A percentile compares a stretch with the other conserved stretches of the same genome.
Evolutionary conservation across 2,888 invertebrate species (phyloP).

Genomic region (Drosophila kambysellisi): DNA sequence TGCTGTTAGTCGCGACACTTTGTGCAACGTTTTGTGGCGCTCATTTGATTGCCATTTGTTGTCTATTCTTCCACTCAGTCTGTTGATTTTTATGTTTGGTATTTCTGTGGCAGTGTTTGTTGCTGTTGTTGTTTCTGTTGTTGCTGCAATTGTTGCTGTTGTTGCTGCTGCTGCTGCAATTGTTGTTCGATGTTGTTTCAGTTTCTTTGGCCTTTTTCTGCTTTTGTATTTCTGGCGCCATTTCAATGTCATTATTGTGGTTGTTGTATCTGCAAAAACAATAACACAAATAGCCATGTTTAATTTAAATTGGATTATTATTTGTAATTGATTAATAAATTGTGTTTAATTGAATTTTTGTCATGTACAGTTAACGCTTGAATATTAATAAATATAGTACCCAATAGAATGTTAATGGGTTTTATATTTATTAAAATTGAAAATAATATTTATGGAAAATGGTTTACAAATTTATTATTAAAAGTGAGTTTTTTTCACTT

Average conservation of each 20-base stretch:
- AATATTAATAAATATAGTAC: background rate
- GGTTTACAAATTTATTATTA: background rate
- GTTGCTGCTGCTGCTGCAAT: slow-evolving; percentile 53
- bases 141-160: slow-evolving; percentile 51
- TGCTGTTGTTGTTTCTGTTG: slow-evolving; percentile 33
- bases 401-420: background rate
- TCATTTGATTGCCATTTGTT: slow-evolving; percentile 67
- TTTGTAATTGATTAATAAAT: background rate
- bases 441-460: background rate
- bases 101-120: slow-evolving; percentile 32
- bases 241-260: slow-evolving; percentile 83
- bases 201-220: slow-evolving; percentile 79
- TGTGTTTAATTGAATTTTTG: no score
- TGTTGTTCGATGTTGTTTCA: slow-evolving; percentile 68
- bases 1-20: slow-evolving; percentile 39
- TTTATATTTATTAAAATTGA: background rate
- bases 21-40: slow-evolving; percentile 60
- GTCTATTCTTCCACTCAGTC: slow-evolving; percentile 63
- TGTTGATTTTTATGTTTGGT: slow-evolving; percentile 50
- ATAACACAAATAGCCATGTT: slow-evolving; percentile 31
- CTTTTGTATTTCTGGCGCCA: slow-evolving; percentile 84
- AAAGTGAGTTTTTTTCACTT: background rate
- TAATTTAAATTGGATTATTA: background rate
- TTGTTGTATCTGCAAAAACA: slow-evolving; percentile 67
- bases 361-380: background rate